Base-by-base conservation (phyloP, 1,140 invertebrate species). In the Caenorhabditis remanei region DNA sequence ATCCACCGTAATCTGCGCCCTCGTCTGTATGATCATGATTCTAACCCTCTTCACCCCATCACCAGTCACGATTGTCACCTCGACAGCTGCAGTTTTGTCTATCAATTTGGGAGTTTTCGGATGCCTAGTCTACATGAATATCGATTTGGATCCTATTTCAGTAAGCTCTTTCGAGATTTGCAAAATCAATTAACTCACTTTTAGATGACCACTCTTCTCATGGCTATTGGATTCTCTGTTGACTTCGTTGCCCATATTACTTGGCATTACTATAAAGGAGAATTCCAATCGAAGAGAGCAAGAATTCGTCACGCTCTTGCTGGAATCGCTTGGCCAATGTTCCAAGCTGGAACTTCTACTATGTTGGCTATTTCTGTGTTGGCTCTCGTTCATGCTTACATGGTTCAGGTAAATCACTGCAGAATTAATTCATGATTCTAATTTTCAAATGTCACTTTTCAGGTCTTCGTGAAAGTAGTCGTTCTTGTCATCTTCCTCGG, bases 331-430 rank as follows among this genome's bases (percentile, higher is more conserved):
- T 93, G 98, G 43, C 97, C 98, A 0, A 98, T 99, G 87, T 94
- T 98, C n/a, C 97, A 99, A 93, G 97, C 97, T 16, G 96, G 97
- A 0, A 94, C 96, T 0, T 98, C 96, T 8, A 98, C 97, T 0
- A 96, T 99, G 40, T 93, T 99, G 0, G 97, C 97, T 71, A 95
- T 98, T 13, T 93, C 96, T 0, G 96, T 96, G 0, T 93, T 99
- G 0, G 94, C 96, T 6, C 93, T 97, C 41, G 96, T 97, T 0
- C 96, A 96, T 71, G 98, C 97, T 88, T 99, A 98, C 92, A 98
- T 99, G 85, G 91, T 93, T 21, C 90, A 93, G 48, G 71, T 79
- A 50, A 79, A 46, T 9, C 40, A 1, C 7, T n/a, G 4, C n/a
- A n/a, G 8, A 21, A 19, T n/a, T n/a, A 58, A n/a, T 21, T n/a